phyloP scores from a whole-genome alignment of 2,888 invertebrate species.

The Ichneumoninae sp. region DNA sequence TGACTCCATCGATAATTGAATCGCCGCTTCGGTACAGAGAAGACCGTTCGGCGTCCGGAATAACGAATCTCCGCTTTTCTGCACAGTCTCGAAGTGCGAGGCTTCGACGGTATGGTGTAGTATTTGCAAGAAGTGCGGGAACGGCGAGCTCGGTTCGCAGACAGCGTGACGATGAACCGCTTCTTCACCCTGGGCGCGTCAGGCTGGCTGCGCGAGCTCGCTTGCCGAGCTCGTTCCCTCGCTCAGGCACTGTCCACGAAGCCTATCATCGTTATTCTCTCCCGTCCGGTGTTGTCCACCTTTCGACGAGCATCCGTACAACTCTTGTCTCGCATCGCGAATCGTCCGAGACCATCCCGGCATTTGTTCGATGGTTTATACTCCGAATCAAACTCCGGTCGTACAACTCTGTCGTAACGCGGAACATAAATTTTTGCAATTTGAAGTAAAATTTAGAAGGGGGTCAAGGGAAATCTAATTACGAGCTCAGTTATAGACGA shows the following conservation, averaged over 20 bases:
- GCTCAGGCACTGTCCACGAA: slow-evolving; percentile 29
- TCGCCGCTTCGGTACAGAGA: background rate
- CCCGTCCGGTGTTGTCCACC: slow-evolving; percentile 33
- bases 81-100: slow-evolving; percentile 5
- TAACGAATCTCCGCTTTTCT: slow-evolving; percentile 45
- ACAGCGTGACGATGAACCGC: slow-evolving; percentile 78
- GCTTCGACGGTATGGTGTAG: slow-evolving; percentile 18
- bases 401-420: background rate
- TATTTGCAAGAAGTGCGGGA: slow-evolving; percentile 43
- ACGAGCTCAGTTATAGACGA: background rate
- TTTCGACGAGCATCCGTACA: slow-evolving; percentile 12
- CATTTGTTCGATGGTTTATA: background rate
- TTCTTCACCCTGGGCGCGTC: slow-evolving; percentile 62
- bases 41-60: slow-evolving; percentile 23
- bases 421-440: background rate
- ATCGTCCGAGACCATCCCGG: background rate
- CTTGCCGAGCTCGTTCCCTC: slow-evolving; percentile 4
- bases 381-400: background rate
- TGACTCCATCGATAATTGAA: slow-evolving; percentile 10
- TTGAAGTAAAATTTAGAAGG: background rate
- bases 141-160: slow-evolving; percentile 72
- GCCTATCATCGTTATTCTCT: slow-evolving; percentile 49
- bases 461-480: background rate
- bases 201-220: background rate
- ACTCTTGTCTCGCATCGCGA: slow-evolving; percentile 18